Evolutionary conservation across 2,888 invertebrate genomes (phyloP).

Genomic region (Meloe dianella): DNA sequence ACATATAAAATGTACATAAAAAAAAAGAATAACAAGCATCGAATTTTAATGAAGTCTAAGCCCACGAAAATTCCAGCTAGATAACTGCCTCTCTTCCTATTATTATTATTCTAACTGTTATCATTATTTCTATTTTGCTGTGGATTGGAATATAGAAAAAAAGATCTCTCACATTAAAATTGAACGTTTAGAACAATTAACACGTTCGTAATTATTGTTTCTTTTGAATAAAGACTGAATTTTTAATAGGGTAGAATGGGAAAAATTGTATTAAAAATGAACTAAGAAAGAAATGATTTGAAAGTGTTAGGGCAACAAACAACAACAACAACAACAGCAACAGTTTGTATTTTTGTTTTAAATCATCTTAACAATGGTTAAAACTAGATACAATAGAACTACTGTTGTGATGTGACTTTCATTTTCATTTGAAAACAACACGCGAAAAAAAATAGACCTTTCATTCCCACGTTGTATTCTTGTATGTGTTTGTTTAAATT

Average conservation of each 20-base stretch:
- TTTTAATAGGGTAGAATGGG: not conserved
- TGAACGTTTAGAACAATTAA: not conserved
- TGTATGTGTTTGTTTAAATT: not conserved
- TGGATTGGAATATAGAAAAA: not conserved
- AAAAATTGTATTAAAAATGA: not conserved
- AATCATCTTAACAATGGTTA: not conserved
- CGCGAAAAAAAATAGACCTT: conserved; percentile 12
- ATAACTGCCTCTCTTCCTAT: not conserved
- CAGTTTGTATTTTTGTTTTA: not conserved
- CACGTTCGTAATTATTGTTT: not conserved
- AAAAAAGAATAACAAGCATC: no score
- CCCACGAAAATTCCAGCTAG: not conserved
- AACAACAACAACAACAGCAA: no score
- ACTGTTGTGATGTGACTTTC: conserved; percentile 28
- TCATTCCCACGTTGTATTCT: conserved; percentile 26
- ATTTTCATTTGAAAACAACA: conserved; percentile 15
- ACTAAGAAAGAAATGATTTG: not conserved
- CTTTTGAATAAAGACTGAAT: no score
- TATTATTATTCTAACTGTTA: not conserved
- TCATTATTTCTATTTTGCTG: not conserved
- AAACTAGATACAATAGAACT: conserved; percentile 19
- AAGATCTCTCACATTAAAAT: conserved; percentile 1
- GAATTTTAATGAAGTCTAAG: not conserved
- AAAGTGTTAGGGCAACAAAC: no score
- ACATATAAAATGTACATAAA: not conserved